Base-by-base conservation (phyloP, 2,113 vertebrate species). In the Chaenocephalus aceratus region DNA sequence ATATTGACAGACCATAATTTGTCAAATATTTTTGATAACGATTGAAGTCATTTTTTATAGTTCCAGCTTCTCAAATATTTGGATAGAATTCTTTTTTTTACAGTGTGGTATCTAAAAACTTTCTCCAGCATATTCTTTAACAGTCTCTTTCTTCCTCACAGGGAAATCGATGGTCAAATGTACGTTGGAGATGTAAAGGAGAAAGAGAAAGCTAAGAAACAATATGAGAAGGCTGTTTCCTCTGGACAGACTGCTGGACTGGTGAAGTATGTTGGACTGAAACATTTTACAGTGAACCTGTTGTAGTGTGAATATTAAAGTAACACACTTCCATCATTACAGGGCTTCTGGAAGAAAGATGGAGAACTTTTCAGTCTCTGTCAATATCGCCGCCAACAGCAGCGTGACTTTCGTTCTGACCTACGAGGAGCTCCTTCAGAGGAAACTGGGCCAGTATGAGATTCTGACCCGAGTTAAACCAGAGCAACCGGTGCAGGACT, bases 351-450 rank as follows among this genome's bases (percentile, higher is more conserved):
- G 97, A 30, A 96, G 97, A 78, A 97, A 96, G 70, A 98, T 97
- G 91, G 97, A 99, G 88, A 97, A 92, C 84, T 99, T 99, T 86
- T 95, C 95, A 4, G 96, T 99, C 77, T 96, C 96, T 9, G 94
- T 99, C 75, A 97, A 96, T 58, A 56, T 97, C 5, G 95, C 95
- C 44, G 94, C 96, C 72, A 79, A 88, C 77, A 98, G 95, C 77
- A 95, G 89, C 23, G 96, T 97, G 60, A 95, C 83, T 5, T 99
- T 99, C 85, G 90, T 90, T 44, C 91, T 99, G 88, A 95, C 92
- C 3, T 96, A 98, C 0, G 97, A 99, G 88, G 98, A 99, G 85
- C 92, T 99, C 82, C 94, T 99, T 79, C 96, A 96, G 83, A 93
- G 97, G 61, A 92, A 79, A 34, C 88, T 95, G 62, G 96, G 93